phyloP scores from a whole-genome alignment of 1,140 invertebrate species.

The Lasioglossum albipes region DNA sequence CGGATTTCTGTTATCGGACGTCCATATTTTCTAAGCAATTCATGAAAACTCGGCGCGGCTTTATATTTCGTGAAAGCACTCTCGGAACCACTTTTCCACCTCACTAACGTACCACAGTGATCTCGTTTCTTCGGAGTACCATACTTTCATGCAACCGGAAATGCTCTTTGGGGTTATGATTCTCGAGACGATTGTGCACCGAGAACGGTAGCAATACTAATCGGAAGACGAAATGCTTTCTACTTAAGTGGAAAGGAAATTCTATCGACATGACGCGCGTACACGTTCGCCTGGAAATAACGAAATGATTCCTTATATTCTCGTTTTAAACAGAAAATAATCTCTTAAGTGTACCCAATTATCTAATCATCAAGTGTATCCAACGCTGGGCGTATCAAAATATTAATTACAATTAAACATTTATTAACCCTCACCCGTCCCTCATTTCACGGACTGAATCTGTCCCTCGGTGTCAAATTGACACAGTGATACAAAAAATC shows the following conservation, averaged over 20 bases:
- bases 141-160: conserved; percentile 38
- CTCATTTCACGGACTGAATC: too few species aligned
- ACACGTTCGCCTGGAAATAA: not conserved
- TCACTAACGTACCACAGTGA: conserved; percentile 47
- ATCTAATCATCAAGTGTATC: too few species aligned
- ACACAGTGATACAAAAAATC: too few species aligned
- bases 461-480: too few species aligned
- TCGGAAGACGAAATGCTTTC: not conserved
- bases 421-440: too few species aligned
- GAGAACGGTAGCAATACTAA: not conserved
- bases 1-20: not conserved
- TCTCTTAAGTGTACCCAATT: too few species aligned
- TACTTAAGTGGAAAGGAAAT: not conserved
- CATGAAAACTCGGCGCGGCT: conserved; percentile 9
- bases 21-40: conserved; percentile 14
- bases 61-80: conserved; percentile 31
- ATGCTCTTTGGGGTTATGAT: conserved; percentile 31
- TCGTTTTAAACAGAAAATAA: too few species aligned
- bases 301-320: not conserved
- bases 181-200: not conserved
- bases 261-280: not conserved
- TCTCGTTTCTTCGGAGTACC: conserved; percentile 41
- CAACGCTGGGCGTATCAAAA: too few species aligned
- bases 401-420: too few species aligned
- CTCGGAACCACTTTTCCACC: conserved; percentile 55